Conservation (phyloP, 2,797 vertebrate species). For the Channallabes apus region DNA sequence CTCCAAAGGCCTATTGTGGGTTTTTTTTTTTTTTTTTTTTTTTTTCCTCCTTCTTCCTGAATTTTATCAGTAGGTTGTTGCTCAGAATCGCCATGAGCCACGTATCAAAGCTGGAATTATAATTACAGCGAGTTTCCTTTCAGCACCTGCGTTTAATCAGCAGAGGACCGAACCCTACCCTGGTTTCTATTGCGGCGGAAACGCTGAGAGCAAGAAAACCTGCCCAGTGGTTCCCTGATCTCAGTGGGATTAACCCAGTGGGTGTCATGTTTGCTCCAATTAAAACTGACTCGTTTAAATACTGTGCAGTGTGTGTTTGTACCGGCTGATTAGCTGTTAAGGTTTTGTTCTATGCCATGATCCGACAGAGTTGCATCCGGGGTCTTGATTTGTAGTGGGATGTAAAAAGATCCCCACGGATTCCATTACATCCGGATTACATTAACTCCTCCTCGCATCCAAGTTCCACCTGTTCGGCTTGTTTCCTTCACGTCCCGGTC, state of each 20-base stretch:
- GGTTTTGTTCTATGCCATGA: neutral
- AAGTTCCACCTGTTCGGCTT: neutral
- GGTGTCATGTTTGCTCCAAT: neutral
- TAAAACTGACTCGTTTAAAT: constrained; percentile 1
- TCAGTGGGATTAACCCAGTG: constrained; percentile 17
- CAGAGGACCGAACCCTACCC: neutral
- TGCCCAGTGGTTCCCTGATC: constrained; percentile 7
- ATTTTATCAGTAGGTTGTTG: neutral
- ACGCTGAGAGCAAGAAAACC: constrained; percentile 1
- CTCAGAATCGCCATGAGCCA: neutral
- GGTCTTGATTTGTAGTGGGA: neutral
- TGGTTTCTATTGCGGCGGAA: constrained; percentile 13
- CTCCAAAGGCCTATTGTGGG: neutral
- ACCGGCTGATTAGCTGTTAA: neutral
- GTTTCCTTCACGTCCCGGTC: neutral
- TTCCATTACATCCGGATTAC: no score
- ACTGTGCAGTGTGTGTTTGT: no score
- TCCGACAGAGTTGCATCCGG: neutral
- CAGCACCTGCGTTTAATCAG: constrained; percentile 20
- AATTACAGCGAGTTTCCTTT: constrained; percentile 6
- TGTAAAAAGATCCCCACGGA: neutral
- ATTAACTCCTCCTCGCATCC: neutral
- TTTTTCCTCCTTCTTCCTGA: no score
- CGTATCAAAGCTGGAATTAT: constrained; percentile 11
- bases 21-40: neutral